Base-by-base conservation (phyloP, 1,140 invertebrate genomes). In the Lepidurus apus region DNA sequence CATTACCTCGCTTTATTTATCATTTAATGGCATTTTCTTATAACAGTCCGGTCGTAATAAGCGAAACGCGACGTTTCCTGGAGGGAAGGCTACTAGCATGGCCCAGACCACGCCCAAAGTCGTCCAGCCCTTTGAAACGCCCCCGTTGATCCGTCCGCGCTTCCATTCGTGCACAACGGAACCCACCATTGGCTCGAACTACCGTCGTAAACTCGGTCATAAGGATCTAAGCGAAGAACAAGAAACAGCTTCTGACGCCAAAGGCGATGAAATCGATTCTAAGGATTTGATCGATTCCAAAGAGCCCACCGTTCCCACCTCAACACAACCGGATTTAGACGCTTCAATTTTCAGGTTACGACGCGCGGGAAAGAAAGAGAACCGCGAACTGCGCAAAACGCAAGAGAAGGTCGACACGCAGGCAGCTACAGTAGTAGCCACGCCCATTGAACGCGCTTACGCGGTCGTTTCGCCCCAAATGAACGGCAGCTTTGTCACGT, bases 21-120 rank as follows among this genome's bases (percentile, higher is more conserved):
- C 24, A 42, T 3, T 44, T 45, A 26, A 44, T 43, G 42, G 47
- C 78, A 47, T 74, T 75, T n/a, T n/a, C n/a, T n/a, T n/a, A n/a
- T n/a, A n/a, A 26, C 86, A 86, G 74, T 86, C 91, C 88, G 91
- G 91, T 73, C 89, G 92, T 73, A 91, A 93, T 82, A 93, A 93
- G 85, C 87, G 92, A 78, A 94, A 94, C 83, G 92, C 93, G 0
- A 92, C 91, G n/a, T 92, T 92, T 84, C 91, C 91, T 65, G 90
- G 91, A n/a, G 89, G 90, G n/a, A 90, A 91, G 82, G 87, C 90
- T 7, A 83, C 83, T 42, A 82, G 81, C 10, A 81, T 80, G 74
- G 44, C 80, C 81, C 13, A 80, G 13, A 74, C 65, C 53, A 80
- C 80, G 78, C 65, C 78, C 74, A 79, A 78, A 81, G 80, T 83